Evolutionary conservation across 1,140 invertebrate species (phyloP), one percentile per base, ranked within the genome.

Genomic region (Bombus cullumanus): DNA sequence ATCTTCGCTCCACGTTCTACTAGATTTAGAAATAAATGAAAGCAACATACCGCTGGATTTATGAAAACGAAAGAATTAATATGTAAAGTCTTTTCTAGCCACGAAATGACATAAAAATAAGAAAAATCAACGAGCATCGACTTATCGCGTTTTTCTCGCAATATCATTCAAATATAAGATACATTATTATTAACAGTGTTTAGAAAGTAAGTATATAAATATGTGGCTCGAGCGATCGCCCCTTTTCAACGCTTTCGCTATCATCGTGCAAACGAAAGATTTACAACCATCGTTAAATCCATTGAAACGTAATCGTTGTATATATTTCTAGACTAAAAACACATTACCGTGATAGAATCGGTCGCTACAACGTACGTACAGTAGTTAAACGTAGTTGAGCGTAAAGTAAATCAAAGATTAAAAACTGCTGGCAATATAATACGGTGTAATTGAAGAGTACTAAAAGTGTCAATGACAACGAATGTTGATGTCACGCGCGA

Each of bases 191-290:
- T 43, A 76, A 68, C 13, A 4, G 10, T 18, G 25, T 13, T 18
- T 83, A 69, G 81, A 77, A 83, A 69, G 74, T 6, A 2, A 41
- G 22, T 25, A 6, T 3, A 37, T 15, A n/a, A 37, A 83, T 68
- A 25, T 39, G 31, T 4, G 25, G 28, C 31, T 37, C 3, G 8
- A 39, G 18, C 5, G 8, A 28, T 43, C 22, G 5, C 1, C 28
- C n/a, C 47, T n/a, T 12, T 69, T 77, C 22, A 57, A 39, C 62
- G 39, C 43, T 77, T 77, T 83, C 74, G 71, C 57, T 73, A 37
- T 59, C 37, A 31, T 59, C 39, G 34, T 64, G 37, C 13, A n/a
- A 22, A 12, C 5, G 37, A 81, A 18, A 59, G 25, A 6, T 74
- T 74, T 64, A n/a, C 25, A 43, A 69, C 6, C 12, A 12, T 64